Evolutionary conservation across 2,797 vertebrate genomes (phyloP).

Genomic region (Falco cherrug): DNA sequence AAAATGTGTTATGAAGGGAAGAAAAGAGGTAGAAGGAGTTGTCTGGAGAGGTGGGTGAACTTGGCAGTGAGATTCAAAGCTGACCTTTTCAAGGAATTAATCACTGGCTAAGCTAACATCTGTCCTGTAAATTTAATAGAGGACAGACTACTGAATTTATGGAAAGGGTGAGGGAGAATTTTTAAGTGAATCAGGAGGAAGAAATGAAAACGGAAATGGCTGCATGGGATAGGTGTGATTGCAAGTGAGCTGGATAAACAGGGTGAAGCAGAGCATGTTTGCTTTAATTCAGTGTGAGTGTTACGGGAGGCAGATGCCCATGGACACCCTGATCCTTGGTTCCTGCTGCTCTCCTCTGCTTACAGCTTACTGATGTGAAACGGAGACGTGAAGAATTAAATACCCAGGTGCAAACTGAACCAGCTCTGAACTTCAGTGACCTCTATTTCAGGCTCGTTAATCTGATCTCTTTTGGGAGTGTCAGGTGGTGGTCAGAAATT

Average conservation of each 20-base stretch:
- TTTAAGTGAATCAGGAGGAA: not conserved
- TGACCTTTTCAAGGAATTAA: slow-evolving; percentile 60
- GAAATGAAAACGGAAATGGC: not conserved
- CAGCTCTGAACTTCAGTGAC: slow-evolving; percentile 31
- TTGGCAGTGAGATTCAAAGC: slow-evolving; percentile 41
- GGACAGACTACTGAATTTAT: slow-evolving; percentile 14
- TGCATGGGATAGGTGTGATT: slow-evolving; percentile 14
- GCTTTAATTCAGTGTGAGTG: not conserved
- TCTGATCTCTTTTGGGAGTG: not conserved
- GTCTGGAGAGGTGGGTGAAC: slow-evolving; percentile 1
- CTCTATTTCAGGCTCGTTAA: slow-evolving; percentile 22
- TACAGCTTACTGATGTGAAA: slow-evolving; percentile 8
- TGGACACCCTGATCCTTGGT: not conserved
- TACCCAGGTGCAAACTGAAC: slow-evolving; percentile 18
- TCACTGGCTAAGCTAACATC: slow-evolving; percentile 41
- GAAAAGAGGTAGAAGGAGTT: not conserved
- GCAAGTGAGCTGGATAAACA: not conserved
- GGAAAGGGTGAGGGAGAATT: slow-evolving; percentile 13
- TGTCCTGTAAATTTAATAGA: not conserved
- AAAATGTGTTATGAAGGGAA: not conserved
- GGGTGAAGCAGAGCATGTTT: not conserved
- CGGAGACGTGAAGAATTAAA: slow-evolving; percentile 1
- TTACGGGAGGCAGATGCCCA: not conserved
- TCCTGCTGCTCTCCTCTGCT: not conserved
- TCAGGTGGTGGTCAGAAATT: not conserved